A percentile compares a stretch with the other conserved stretches of the same genome.
Conservation (phyloP, 2,113 vertebrate genomes). For the Dipodomys spectabilis region DNA sequence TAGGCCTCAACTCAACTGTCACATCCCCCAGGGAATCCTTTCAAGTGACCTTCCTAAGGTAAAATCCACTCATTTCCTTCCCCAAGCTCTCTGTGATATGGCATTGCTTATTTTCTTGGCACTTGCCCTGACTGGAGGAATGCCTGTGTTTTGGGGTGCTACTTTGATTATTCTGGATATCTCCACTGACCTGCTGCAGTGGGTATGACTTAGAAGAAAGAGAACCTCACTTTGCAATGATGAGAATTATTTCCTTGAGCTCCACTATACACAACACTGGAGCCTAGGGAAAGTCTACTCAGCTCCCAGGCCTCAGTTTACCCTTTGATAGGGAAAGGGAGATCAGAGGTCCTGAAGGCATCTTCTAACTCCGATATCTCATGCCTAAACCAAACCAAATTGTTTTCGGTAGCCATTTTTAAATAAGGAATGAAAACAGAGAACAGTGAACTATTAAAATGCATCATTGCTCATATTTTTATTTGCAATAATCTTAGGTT, state of each 20-base stretch:
- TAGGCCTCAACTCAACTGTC: conserved; percentile 1
- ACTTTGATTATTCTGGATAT: not conserved
- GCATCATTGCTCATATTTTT: not conserved
- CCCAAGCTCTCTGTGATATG: not conserved
- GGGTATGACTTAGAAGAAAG: not conserved
- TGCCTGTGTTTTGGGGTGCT: not conserved
- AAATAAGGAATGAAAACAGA: not conserved
- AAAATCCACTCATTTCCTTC: not conserved
- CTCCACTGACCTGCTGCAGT: not conserved
- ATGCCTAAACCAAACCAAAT: not conserved
- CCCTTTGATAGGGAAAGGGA: not conserved
- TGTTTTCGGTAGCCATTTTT: not conserved
- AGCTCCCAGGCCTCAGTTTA: not conserved
- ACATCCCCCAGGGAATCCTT: not conserved
- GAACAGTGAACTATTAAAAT: not conserved
- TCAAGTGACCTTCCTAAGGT: not conserved
- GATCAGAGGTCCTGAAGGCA: not conserved
- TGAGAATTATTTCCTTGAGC: not conserved
- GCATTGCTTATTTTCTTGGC: not conserved
- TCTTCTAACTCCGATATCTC: not conserved
- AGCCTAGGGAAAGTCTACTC: not conserved
- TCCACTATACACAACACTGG: not conserved
- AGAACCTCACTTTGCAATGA: not conserved
- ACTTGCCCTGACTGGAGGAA: not conserved
- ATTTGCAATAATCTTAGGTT: not conserved